These are phyloP conservation scores for Celastrina argiolus DNA, from an alignment of 2,888 invertebrate species.

Conservation along the genomic window DNA sequence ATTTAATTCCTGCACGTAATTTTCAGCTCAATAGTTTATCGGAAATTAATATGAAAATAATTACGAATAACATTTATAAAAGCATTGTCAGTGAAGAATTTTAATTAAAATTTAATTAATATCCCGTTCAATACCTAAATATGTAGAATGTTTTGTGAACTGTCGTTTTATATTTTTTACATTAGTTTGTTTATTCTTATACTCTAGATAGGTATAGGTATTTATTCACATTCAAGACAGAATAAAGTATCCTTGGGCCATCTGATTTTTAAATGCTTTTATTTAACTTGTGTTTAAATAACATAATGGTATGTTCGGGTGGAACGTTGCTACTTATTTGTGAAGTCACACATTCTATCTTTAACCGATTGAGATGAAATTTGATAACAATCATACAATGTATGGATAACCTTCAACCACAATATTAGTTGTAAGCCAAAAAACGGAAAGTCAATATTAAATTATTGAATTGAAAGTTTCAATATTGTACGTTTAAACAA, in stretches of 20 bases:
- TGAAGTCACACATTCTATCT: too few species aligned
- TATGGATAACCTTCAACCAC: neutral
- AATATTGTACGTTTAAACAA: conserved; percentile 7
- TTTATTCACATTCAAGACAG: too few species aligned
- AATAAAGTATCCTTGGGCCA: too few species aligned
- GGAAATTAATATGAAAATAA: conserved; percentile 13
- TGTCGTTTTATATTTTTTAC: too few species aligned
- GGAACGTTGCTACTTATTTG: too few species aligned
- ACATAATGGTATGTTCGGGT: too few species aligned
- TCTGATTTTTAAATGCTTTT: too few species aligned
- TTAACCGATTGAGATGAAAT: too few species aligned
- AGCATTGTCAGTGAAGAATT: conserved; percentile 1
- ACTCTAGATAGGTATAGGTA: too few species aligned
- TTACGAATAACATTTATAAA: conserved; percentile 11
- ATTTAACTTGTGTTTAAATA: too few species aligned
- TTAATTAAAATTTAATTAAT: conserved; percentile 6
- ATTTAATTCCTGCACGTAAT: conserved; percentile 1
- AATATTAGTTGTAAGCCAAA: neutral
- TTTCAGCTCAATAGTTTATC: conserved; percentile 7
- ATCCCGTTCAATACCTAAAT: neutral
- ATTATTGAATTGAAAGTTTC: conserved; percentile 7
- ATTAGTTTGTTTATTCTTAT: too few species aligned
- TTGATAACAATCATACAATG: too few species aligned
- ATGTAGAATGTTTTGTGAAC: neutral
- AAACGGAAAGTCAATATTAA: neutral